phyloP scores from a whole-genome alignment of 92 coral and sea anemone genomes.

The Phenganax marumi region DNA sequence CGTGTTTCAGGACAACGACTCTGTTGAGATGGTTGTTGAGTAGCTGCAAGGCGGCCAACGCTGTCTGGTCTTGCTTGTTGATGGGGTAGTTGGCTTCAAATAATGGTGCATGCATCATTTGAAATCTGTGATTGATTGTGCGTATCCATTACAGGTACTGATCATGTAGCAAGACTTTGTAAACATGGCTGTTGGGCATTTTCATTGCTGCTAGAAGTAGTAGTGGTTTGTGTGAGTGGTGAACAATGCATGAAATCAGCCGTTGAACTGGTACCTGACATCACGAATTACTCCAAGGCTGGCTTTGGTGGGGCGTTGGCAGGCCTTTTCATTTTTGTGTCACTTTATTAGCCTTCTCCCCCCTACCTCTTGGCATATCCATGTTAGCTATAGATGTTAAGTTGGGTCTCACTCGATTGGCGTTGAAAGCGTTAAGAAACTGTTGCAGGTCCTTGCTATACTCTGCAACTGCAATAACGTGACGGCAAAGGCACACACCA shows the following conservation, averaged over 20 bases:
- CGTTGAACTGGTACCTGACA: neutral
- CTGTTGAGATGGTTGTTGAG: neutral
- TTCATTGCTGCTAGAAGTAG: conserved; percentile 3
- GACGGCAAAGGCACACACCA: neutral
- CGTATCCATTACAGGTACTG: too few relatives aligned
- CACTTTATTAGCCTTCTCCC: neutral
- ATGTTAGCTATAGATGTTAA: neutral
- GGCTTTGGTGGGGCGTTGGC: neutral
- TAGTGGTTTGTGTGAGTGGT: neutral
- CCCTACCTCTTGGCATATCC: neutral
- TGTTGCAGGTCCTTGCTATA: neutral
- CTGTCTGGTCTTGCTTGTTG: neutral
- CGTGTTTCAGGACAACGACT: neutral
- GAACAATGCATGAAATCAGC: neutral
- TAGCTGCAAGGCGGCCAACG: neutral
- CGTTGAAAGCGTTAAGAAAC: neutral
- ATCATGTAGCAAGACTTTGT: neutral
- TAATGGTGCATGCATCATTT: too few relatives aligned
- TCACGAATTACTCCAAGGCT: neutral
- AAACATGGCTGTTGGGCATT: neutral
- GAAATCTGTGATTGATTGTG: too few relatives aligned
- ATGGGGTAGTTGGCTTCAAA: neutral
- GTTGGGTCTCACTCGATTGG: neutral
- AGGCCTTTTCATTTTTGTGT: neutral
- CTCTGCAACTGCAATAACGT: neutral